phyloP scores from a whole-genome alignment of 2,113 vertebrate species.

The Cathartes aura region DNA sequence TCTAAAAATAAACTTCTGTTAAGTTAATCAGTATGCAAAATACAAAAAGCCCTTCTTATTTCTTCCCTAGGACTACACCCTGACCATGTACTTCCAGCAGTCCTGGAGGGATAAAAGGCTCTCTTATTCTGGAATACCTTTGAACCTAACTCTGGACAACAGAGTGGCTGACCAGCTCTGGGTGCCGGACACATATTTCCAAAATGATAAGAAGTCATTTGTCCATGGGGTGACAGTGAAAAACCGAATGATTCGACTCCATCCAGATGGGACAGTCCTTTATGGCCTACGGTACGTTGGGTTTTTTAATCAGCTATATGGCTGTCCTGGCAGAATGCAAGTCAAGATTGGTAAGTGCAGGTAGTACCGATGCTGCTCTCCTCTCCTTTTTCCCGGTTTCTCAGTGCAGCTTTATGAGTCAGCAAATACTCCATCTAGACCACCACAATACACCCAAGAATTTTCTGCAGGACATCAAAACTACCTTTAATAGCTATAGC shows the following conservation, averaged over 20 bases:
- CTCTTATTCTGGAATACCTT: slow-evolving; percentile 92
- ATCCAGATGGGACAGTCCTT: slow-evolving; percentile 92
- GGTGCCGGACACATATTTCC: slow-evolving; percentile 94
- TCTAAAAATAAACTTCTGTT: not conserved
- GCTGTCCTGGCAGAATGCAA: not conserved
- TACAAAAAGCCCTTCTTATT: not conserved
- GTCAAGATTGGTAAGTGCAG: not conserved
- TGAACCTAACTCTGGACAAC: slow-evolving; percentile 93
- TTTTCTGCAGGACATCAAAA: not conserved
- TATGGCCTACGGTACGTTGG: slow-evolving; percentile 87
- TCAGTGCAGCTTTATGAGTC: not conserved
- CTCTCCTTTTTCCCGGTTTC: not conserved
- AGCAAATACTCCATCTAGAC: not conserved
- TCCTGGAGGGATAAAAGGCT: slow-evolving; percentile 95
- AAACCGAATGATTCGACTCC: slow-evolving; percentile 93
- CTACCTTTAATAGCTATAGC: not conserved
- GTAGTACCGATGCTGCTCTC: not conserved
- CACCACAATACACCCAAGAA: not conserved
- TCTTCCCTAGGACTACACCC: slow-evolving; percentile 88
- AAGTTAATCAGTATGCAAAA: not conserved
- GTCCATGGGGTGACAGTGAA: slow-evolving; percentile 94
- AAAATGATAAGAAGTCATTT: slow-evolving; percentile 94
- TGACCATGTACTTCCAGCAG: slow-evolving; percentile 97
- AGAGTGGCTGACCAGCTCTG: slow-evolving; percentile 92
- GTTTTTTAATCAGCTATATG: not conserved